phyloP scores from a whole-genome alignment of 1,140 invertebrate species.

The Drosophila insularis region DNA sequence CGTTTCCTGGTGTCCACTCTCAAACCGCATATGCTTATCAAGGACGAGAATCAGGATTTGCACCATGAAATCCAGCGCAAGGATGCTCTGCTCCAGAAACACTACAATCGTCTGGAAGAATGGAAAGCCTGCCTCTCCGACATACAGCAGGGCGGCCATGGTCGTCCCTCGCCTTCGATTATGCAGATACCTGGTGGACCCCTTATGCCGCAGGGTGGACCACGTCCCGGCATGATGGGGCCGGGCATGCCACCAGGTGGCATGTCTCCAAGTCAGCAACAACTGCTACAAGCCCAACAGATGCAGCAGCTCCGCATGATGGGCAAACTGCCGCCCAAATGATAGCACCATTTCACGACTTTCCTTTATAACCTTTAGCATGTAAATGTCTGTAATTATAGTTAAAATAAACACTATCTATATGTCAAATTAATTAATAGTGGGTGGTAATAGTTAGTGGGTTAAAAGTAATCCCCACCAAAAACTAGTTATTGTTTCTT shows the following conservation, averaged over 20 bases:
- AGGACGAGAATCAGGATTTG: conserved; percentile 95
- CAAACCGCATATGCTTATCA: conserved; percentile 95
- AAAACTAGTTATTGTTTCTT: neutral
- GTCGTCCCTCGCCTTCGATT: conserved; percentile 58
- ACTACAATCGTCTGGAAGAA: conserved; percentile 94
- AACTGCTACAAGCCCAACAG: conserved; percentile 82
- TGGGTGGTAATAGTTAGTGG: neutral
- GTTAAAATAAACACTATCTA: neutral
- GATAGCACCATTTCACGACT: neutral
- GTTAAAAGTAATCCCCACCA: neutral
- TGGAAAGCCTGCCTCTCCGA: conserved; percentile 95
- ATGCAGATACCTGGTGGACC: conserved; percentile 39
- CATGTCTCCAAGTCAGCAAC: conserved; percentile 55
- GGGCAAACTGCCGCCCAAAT: conserved; percentile 72
- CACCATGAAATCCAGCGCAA: conserved; percentile 92
- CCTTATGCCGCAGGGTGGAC: conserved; percentile 45
- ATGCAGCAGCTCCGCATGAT: conserved; percentile 83
- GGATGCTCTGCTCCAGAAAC: conserved; percentile 93
- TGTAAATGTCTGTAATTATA: conserved; percentile 32
- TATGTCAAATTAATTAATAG: neutral
- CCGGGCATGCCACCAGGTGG: conserved; percentile 55
- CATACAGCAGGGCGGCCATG: conserved; percentile 82
- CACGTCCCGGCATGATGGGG: conserved; percentile 55
- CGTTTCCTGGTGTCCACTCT: conserved; percentile 93
- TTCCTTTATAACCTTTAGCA: conserved; percentile 17